These are phyloP conservation scores for Siniperca scherzeri DNA, from an alignment of 2,797 vertebrate species.

Conservation along the genomic window DNA sequence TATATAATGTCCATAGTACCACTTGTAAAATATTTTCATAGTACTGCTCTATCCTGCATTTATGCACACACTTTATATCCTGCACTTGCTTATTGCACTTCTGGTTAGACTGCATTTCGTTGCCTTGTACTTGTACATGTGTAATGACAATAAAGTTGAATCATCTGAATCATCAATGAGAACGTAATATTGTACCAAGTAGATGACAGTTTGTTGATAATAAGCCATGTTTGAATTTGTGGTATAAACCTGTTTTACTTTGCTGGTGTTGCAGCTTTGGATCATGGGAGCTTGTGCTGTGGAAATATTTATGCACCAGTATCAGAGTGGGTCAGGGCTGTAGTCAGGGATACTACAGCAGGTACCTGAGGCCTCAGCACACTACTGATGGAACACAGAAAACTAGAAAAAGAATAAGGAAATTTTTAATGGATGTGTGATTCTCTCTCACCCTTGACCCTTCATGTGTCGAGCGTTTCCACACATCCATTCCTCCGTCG, in stretches of 20 bases:
- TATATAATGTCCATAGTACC: too few species aligned
- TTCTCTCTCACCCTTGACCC: slow-evolving; percentile 59
- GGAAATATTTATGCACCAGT: neutral
- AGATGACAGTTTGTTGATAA: neutral
- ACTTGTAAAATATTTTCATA: too few species aligned
- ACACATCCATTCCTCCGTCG: slow-evolving; percentile 3
- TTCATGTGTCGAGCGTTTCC: neutral
- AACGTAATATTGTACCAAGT: neutral
- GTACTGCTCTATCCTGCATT: too few species aligned
- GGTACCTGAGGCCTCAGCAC: neutral
- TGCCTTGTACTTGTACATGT: too few species aligned
- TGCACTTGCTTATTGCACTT: too few species aligned
- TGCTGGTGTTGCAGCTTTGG: neutral
- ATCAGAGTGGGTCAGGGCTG: neutral
- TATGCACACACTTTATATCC: too few species aligned
- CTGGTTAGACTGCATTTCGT: too few species aligned
- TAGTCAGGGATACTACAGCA: slow-evolving; percentile 7
- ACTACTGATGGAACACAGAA: slow-evolving; percentile 16
- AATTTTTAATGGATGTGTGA: slow-evolving; percentile 45
- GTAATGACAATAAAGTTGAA: too few species aligned
- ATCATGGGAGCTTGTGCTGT: neutral
- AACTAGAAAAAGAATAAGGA: slow-evolving; percentile 7
- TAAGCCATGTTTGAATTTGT: neutral
- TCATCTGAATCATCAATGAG: neutral
- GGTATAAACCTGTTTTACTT: neutral